Conservation (phyloP, 35 echinoderm and acorn worm genomes). For the Lytechinus variegatus region DNA sequence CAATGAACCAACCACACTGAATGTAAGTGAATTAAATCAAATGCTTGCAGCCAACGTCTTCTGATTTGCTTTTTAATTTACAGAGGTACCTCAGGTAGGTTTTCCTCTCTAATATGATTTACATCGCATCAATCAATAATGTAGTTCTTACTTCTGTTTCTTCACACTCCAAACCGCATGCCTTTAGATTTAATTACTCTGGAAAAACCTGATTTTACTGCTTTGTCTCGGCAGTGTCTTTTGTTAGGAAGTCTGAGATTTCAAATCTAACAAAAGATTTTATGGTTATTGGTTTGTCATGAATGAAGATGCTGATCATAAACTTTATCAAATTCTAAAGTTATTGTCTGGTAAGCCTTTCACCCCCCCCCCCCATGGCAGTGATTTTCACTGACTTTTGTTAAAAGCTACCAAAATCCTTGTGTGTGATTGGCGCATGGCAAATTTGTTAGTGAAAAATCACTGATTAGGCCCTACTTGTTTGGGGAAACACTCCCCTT, state of each 20-base stretch:
- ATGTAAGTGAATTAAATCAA: not conserved
- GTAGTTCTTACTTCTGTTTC: not conserved
- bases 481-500: too few relatives aligned
- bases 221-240: not conserved
- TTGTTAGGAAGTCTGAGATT: not conserved
- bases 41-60: not conserved
- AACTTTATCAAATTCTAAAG: too few relatives aligned
- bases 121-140: conserved; percentile 5
- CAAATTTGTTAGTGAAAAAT: too few relatives aligned
- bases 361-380: too few relatives aligned
- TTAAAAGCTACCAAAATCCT: too few relatives aligned
- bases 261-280: not conserved
- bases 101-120: not conserved
- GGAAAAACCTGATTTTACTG: not conserved
- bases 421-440: too few relatives aligned
- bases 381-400: too few relatives aligned
- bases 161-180: not conserved
- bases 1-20: not conserved
- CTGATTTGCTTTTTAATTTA: not conserved
- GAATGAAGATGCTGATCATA: not conserved
- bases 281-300: not conserved
- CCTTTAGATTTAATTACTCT: not conserved
- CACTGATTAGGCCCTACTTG: too few relatives aligned
- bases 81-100: not conserved
- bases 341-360: too few relatives aligned